Conservation (phyloP, 2,797 vertebrate species). For the Sebastes matsubarae region DNA sequence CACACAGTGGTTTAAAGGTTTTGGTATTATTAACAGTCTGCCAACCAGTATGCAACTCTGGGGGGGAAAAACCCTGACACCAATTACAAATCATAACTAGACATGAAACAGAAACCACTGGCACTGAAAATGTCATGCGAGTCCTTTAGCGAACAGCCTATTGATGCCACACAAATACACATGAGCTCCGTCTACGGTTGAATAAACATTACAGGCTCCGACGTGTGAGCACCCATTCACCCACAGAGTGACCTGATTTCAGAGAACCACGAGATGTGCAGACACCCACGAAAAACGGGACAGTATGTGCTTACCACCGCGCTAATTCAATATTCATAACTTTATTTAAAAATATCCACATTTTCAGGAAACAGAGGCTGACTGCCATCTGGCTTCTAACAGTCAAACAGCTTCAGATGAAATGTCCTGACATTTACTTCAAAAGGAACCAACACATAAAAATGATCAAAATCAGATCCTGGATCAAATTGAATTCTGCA, state of each 20-base stretch:
- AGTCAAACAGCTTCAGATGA: slow-evolving; percentile 1
- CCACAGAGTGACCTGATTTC: slow-evolving; percentile 59
- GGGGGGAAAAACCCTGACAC: background rate
- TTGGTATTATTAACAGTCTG: background rate
- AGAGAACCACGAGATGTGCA: slow-evolving; percentile 51
- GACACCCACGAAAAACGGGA: slow-evolving; percentile 25
- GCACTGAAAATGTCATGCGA: background rate
- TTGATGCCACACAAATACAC: slow-evolving; percentile 17
- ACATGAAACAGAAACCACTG: background rate
- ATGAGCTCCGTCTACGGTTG: slow-evolving; percentile 9
- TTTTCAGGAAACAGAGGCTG: background rate
- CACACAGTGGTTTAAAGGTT: background rate
- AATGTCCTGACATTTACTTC: background rate
- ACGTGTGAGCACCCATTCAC: slow-evolving; percentile 9
- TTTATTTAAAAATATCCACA: slow-evolving; percentile 54
- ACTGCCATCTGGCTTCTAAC: slow-evolving; percentile 41
- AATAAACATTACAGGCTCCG: slow-evolving; percentile 6
- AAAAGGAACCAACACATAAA: background rate
- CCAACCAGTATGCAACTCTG: background rate
- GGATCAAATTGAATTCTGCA: background rate
- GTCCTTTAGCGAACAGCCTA: background rate
- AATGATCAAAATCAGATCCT: background rate
- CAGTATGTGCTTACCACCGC: slow-evolving; percentile 20
- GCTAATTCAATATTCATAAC: slow-evolving; percentile 69
- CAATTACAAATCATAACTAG: background rate